Evolutionary conservation across 2,113 vertebrate genomes (phyloP).

Genomic region (Pogonocichla stellata): DNA sequence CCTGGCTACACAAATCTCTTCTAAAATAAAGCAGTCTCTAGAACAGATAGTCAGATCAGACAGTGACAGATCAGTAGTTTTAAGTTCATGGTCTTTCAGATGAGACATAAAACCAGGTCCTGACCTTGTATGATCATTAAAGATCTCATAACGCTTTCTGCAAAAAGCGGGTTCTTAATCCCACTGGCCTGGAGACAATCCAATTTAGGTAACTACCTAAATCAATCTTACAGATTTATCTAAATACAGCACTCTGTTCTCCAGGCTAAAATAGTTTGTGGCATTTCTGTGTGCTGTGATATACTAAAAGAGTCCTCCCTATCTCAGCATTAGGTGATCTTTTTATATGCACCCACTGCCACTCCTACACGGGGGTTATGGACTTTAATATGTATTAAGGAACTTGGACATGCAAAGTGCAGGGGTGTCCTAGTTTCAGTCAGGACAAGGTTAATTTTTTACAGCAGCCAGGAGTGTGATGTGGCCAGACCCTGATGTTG

Average conservation of each 20-base stretch:
- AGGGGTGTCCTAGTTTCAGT: background rate
- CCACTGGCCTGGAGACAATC: conserved; percentile 42
- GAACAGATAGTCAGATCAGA: conserved; percentile 29
- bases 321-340: background rate
- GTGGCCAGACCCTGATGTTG: background rate
- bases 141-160: conserved; percentile 22
- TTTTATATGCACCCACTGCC: background rate
- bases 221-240: conserved; percentile 39
- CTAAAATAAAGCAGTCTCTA: conserved; percentile 31
- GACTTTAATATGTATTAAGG: background rate
- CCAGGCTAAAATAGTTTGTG: background rate
- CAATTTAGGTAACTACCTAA: conserved; percentile 40
- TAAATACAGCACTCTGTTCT: conserved; percentile 15
- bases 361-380: background rate
- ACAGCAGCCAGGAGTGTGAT: background rate
- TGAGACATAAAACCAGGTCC: conserved; percentile 47
- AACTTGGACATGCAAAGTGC: background rate
- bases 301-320: background rate
- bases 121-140: conserved; percentile 49
- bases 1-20: conserved; percentile 34
- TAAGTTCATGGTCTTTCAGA: conserved; percentile 50
- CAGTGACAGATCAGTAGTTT: conserved; percentile 15
- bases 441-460: background rate
- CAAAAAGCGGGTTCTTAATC: conserved; percentile 24
- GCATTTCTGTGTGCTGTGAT: background rate